These are phyloP conservation scores for Perca fluviatilis DNA, from an alignment of 2,113 vertebrate genomes.

Conservation along the genomic window DNA sequence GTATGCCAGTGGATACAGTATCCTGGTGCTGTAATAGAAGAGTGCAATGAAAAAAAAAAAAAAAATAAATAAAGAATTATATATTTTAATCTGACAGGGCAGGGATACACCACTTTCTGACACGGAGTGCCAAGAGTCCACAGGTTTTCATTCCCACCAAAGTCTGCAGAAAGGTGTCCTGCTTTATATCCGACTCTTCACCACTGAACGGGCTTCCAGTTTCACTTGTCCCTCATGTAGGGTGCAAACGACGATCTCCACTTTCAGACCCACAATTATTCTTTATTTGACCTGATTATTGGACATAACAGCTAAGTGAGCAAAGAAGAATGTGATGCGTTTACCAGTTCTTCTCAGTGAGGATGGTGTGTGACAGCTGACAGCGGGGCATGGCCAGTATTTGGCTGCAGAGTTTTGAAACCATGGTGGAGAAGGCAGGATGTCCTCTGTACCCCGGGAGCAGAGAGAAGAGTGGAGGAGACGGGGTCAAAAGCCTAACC, in stretches of 20 bases:
- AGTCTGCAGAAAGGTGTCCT: background rate
- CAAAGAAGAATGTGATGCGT: background rate
- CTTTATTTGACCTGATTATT: too few relatives aligned
- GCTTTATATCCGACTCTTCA: background rate
- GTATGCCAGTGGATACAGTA: too few relatives aligned
- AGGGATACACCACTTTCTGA: background rate
- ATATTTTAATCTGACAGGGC: background rate
- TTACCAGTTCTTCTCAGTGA: slow-evolving; percentile 96
- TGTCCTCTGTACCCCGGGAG: slow-evolving; percentile 92
- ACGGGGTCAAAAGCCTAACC: too few relatives aligned
- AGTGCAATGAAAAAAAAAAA: background rate
- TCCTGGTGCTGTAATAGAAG: background rate
- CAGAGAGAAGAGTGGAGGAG: slow-evolving; percentile 90
- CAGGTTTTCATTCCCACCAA: background rate
- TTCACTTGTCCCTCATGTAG: background rate
- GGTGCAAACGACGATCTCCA: background rate
- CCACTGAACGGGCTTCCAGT: too few relatives aligned
- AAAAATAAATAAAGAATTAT: background rate
- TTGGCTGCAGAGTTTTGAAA: slow-evolving; percentile 90
- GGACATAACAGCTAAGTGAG: background rate
- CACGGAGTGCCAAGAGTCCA: background rate
- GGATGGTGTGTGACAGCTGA: slow-evolving; percentile 93
- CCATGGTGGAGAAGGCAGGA: slow-evolving; percentile 89
- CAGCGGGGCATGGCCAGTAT: slow-evolving; percentile 92
- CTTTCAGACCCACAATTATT: background rate